Conservation (phyloP, 2,888 invertebrate genomes). For the Barypeithes pellucidus region DNA sequence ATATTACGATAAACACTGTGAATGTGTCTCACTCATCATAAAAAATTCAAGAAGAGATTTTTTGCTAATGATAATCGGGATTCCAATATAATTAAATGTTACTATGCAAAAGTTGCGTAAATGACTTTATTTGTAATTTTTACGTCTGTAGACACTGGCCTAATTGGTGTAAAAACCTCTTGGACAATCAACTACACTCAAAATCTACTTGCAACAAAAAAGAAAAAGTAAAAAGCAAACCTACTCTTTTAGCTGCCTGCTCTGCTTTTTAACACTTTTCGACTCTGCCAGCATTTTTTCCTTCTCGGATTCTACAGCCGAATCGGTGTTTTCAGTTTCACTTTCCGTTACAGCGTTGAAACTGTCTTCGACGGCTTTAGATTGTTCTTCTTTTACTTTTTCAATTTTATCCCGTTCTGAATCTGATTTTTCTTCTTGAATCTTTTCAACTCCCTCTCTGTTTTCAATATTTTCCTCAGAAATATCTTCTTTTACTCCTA, state of each 20-base stretch:
- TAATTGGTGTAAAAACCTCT: neutral
- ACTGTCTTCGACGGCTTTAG: neutral
- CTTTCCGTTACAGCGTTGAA: neutral
- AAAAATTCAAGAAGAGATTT: too few relatives aligned
- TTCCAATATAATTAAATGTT: neutral
- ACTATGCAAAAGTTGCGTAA: constrained; percentile 2
- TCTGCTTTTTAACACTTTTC: constrained; percentile 26
- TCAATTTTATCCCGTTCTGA: neutral
- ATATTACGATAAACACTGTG: too few relatives aligned
- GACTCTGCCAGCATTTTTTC: neutral
- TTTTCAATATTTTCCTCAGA: neutral
- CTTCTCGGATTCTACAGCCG: neutral
- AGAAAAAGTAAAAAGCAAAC: constrained; percentile 7
- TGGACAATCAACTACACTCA: neutral
- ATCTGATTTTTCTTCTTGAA: constrained; percentile 19
- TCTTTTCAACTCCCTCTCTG: constrained; percentile 11
- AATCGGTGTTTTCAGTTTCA: constrained; percentile 6
- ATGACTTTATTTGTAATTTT: neutral
- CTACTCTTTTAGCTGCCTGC: constrained; percentile 38
- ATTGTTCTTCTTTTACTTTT: constrained; percentile 11
- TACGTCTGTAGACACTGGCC: neutral
- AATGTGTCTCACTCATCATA: too few relatives aligned
- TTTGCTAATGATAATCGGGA: too few relatives aligned
- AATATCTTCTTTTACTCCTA: constrained; percentile 22
- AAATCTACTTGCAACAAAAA: neutral